Evolutionary conservation across 1,140 invertebrate genomes (phyloP), one percentile per base, ranked within the genome.

Genomic region (Zaprionus capensis): DNA sequence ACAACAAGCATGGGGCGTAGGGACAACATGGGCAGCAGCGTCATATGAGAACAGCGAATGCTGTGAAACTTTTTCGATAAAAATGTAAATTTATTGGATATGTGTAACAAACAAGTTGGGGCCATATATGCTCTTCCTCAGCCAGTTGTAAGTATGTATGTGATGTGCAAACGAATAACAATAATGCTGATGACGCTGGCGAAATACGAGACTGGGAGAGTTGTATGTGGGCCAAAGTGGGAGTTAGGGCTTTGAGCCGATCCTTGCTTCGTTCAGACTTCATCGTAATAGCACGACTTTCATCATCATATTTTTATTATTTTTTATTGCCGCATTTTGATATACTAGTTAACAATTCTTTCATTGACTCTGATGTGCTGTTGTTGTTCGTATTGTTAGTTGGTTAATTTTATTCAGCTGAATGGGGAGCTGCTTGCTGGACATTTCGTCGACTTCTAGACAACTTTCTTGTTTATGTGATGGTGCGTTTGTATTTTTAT

Each of bases 11-110:
- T 70, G 64, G 51, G 49, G 59, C 14, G 5, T 22, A 65, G 53
- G 28, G 36, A 57, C 44, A 77, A 17, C 31, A 56, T n/a, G 51
- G 31, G 14, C 24, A 76, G 51, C 73, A 82, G 66, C 71, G 62
- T 58, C 65, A 70, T 69, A 15, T 49, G 20, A 38, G 58, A 59
- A 55, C 71, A 59, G 51, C 58, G 31, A 63, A 74, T 44, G 26
- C 67, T 78, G 70, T 67, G 70, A 90, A 88, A 90, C 81, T 90
- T 90, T 90, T 90, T 90, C 85, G 85, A 90, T 90, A 90, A 90
- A 90, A 90, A 90, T 90, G 85, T 90, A 90, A 90, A 90, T 90
- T 90, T 90, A 90, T 85, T 85, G 86, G 71, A 81, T 91, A 77
- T 88, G 76, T 85, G 78, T 85, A 87, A 90, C 85, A 88, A 88